A percentile compares a stretch with the other conserved stretches of the same genome.
phyloP scores from a whole-genome alignment of 2,888 invertebrate genomes.

The Chirona hameri region DNA sequence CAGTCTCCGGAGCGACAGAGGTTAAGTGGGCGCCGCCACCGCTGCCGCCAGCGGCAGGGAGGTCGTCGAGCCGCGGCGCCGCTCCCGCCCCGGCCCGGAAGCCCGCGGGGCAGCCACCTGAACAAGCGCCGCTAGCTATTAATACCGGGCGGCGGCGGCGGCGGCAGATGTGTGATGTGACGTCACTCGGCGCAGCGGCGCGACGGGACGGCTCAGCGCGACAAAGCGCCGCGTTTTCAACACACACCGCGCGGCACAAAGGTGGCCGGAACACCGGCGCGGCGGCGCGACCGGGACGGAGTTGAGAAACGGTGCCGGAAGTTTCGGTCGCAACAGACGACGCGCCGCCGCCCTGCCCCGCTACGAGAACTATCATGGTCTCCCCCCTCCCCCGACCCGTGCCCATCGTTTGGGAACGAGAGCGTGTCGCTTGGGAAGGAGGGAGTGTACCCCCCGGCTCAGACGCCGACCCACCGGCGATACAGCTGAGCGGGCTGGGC shows the following conservation, averaged over 20 bases:
- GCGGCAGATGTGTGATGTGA: conserved; percentile 1
- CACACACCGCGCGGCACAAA: background rate
- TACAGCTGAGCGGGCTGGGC: too few species aligned
- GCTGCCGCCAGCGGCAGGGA: background rate
- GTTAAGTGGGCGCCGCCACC: background rate
- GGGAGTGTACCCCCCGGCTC: too few species aligned
- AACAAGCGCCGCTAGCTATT: conserved; percentile 6
- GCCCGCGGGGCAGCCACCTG: background rate
- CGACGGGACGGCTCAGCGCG: background rate
- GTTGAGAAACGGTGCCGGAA: too few species aligned
- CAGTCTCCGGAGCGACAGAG: background rate
- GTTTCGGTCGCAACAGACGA: background rate
- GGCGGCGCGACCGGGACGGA: too few species aligned
- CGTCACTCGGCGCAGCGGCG: background rate
- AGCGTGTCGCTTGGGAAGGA: too few species aligned
- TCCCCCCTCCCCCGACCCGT: too few species aligned
- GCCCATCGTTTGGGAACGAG: too few species aligned
- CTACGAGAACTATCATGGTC: background rate
- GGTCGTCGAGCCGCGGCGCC: background rate
- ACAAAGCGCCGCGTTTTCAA: background rate
- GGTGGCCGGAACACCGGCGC: background rate
- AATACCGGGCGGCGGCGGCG: background rate
- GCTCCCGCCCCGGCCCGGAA: background rate
- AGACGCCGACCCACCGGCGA: too few species aligned
- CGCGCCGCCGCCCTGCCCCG: background rate